A percentile compares a stretch with the other conserved stretches of the same genome.
These are phyloP conservation scores for Acanthisitta chloris DNA, from an alignment of 2,113 vertebrate genomes.

Conservation along the genomic window DNA sequence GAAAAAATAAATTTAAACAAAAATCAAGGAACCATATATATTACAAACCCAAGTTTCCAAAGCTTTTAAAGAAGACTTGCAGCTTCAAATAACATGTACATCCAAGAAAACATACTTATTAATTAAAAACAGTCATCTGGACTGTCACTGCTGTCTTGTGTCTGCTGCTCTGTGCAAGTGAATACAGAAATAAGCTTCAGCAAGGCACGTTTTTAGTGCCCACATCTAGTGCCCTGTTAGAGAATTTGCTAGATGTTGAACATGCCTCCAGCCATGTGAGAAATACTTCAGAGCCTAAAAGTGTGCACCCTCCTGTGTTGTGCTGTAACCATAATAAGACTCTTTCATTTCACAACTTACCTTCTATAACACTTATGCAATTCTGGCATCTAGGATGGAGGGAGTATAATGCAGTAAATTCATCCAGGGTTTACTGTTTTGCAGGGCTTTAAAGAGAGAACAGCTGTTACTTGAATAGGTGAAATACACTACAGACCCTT, in stretches of 20 bases:
- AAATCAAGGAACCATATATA: not conserved
- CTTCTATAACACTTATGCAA: not conserved
- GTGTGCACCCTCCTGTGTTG: not conserved
- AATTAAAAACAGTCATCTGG: not conserved
- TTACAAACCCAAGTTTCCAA: not conserved
- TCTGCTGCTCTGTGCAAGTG: not conserved
- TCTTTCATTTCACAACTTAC: not conserved
- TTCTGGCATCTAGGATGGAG: not conserved
- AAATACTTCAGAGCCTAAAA: not conserved
- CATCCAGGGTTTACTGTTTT: not conserved
- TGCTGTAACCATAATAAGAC: not conserved
- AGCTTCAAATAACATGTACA: not conserved
- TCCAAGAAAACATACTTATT: not conserved
- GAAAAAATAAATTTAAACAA: not conserved
- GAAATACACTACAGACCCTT: not conserved
- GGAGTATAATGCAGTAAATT: not conserved
- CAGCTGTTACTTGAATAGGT: not conserved
- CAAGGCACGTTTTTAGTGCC: not conserved
- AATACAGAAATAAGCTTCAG: not conserved
- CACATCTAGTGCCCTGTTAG: not conserved
- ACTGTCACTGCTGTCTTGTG: not conserved
- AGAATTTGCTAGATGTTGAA: not conserved
- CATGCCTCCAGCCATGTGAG: not conserved
- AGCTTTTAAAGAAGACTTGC: not conserved
- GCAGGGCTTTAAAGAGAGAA: not conserved